These are phyloP conservation scores for Leptobrachium ailaonicum DNA, from an alignment of 2,113 vertebrate genomes.

Conservation along the genomic window DNA sequence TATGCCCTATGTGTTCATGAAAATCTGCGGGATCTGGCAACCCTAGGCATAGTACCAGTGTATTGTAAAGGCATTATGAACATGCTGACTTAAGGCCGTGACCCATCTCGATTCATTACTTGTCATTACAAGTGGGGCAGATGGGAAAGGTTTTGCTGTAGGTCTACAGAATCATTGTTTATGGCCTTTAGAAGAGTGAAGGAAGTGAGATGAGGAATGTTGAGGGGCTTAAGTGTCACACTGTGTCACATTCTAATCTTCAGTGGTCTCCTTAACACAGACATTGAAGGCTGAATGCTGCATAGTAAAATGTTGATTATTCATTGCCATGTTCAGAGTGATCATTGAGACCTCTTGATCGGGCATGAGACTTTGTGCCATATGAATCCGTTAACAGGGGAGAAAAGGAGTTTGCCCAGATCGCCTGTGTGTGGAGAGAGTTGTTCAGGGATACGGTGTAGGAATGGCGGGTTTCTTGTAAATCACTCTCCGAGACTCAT, in stretches of 20 bases:
- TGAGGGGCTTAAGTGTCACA: constrained; percentile 71
- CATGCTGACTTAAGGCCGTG: too few relatives aligned
- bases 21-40: too few relatives aligned
- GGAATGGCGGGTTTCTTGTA: constrained; percentile 72
- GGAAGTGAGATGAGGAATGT: constrained; percentile 69
- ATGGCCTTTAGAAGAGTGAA: too few relatives aligned
- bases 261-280: constrained; percentile 48
- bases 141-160: too few relatives aligned
- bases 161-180: too few relatives aligned
- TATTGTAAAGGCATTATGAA: too few relatives aligned
- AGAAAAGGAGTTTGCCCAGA: constrained; percentile 64
- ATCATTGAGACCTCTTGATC: constrained; percentile 51
- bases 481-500: constrained; percentile 66
- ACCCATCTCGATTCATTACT: too few relatives aligned
- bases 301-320: constrained; percentile 35
- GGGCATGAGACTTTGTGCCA: constrained; percentile 55
- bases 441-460: constrained; percentile 67
- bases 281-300: constrained; percentile 48
- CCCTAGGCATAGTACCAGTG: too few relatives aligned
- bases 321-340: constrained; percentile 55
- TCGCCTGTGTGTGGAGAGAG: constrained; percentile 73
- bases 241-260: constrained; percentile 61
- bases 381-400: constrained; percentile 62
- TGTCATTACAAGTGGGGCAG: too few relatives aligned
- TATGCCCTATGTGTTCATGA: too few relatives aligned